These are phyloP conservation scores for Dexiosoma caninum DNA, from an alignment of 2,888 invertebrate species.

Conservation along the genomic window DNA sequence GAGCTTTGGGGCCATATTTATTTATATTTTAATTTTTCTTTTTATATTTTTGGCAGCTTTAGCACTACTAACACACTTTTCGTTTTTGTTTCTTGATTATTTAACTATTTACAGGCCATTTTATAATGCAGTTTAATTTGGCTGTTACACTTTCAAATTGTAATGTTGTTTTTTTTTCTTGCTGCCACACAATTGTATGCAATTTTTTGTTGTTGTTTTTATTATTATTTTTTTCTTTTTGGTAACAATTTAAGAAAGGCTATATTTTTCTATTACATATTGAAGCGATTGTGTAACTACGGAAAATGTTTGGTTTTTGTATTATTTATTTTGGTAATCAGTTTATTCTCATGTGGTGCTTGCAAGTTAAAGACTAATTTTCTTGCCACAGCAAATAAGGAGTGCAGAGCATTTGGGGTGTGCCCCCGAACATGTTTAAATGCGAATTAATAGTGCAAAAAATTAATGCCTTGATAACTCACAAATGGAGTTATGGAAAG, in stretches of 20 bases:
- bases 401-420: slow-evolving; percentile 17
- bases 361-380: slow-evolving; percentile 2
- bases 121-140: background rate
- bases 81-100: background rate
- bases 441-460: background rate
- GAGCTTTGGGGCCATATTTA: no score
- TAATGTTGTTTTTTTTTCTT: background rate
- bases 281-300: slow-evolving; percentile 13
- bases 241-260: slow-evolving; percentile 50
- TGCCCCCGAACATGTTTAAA: background rate
- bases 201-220: slow-evolving; percentile 17
- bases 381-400: slow-evolving; percentile 5
- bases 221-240: no score
- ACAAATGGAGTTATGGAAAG: no score
- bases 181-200: slow-evolving; percentile 14
- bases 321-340: slow-evolving; percentile 11
- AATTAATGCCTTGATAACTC: background rate
- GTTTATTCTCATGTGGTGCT: slow-evolving; percentile 18
- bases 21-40: no score
- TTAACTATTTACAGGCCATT: background rate
- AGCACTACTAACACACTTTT: slow-evolving; percentile 27
- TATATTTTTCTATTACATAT: slow-evolving; percentile 37
- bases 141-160: background rate
- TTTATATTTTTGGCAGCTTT: slow-evolving; percentile 1
- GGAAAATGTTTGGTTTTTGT: background rate